Evolutionary conservation across 2,797 vertebrate species (phyloP), one percentile per base, ranked within the genome.

Genomic region (Dicrostonyx torquatus): DNA sequence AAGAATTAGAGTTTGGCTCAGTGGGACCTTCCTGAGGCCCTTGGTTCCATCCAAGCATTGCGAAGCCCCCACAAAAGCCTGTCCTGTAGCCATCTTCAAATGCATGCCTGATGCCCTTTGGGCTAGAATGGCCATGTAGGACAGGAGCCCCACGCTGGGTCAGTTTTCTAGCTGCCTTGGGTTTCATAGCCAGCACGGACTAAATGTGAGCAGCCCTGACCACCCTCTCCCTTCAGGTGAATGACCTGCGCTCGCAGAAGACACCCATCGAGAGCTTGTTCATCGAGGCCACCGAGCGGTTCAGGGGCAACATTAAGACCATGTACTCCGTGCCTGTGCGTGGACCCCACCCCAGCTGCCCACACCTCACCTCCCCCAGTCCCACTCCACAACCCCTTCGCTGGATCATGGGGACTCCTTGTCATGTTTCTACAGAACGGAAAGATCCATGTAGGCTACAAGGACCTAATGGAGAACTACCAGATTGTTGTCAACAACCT

Each of bases 321-420:
- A 99, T 99, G 99, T 99, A 99, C 97, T 99, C 99, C 6, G 98
- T 99, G 43, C 98, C 99, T 0, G 99, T 99, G 98, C 98, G 99
- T 99, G 92, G n/a, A 24, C 24, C 78, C 55, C n/a, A 12, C 53
- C 83, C 48, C 1, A 0, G 70, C 17, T 6, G 40, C 40, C 72
- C 22, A 0, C 5, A 43, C 50, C 70, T 55, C 6, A 43, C 64
- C 70, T 55, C 45, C 37, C 64, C 40, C 22, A 2, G 20, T 2
- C 68, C 77, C 11, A 0, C 5, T 1, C 2, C 40, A 53, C 22
- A 45, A 14, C 22, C 64, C 34, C 6, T 2, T 2, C 3, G 0
- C 26, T 70, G 7, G 45, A n/a, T 58, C 13, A 3, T 43, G 62
- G 37, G 60, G 31, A 93, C 15, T 0, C 68, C 83, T 82, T 29